These are phyloP conservation scores for Crocodylus rhombifer DNA, from an alignment of 2,797 vertebrate genomes.

Conservation along the genomic window DNA sequence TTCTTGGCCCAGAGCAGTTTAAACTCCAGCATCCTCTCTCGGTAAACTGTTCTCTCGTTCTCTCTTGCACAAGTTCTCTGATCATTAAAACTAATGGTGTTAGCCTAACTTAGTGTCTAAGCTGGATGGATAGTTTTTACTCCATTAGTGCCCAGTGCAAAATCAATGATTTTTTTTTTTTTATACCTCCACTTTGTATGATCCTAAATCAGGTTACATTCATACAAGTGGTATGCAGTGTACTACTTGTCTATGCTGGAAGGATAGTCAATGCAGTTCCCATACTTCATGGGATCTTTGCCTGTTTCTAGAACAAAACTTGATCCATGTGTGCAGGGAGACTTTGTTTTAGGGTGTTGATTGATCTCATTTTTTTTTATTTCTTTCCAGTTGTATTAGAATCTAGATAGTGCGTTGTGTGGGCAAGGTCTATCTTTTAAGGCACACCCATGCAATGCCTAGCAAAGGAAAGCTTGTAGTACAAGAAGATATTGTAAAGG, in stretches of 20 bases:
- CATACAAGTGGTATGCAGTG: neutral
- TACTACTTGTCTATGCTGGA: neutral
- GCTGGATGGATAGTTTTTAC: conserved; percentile 41
- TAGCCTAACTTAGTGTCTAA: conserved; percentile 38
- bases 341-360: neutral
- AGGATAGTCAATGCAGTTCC: rapidly evolving
- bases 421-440: neutral
- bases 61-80: conserved; percentile 26
- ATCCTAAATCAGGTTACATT: neutral
- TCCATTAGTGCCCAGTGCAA: conserved; percentile 3
- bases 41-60: neutral
- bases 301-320: neutral
- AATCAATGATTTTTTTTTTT: conserved; percentile 20
- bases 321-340: neutral
- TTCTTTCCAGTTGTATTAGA: neutral
- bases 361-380: neutral
- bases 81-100: conserved; percentile 51
- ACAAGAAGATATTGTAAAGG: no score
- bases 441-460: neutral
- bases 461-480: neutral
- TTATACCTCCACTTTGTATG: conserved; percentile 10
- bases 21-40: neutral
- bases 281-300: neutral
- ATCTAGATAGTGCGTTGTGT: neutral
- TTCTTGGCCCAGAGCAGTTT: conserved; percentile 28